Evolutionary conservation across 2,888 invertebrate genomes (phyloP).

Genomic region (Troides helena): DNA sequence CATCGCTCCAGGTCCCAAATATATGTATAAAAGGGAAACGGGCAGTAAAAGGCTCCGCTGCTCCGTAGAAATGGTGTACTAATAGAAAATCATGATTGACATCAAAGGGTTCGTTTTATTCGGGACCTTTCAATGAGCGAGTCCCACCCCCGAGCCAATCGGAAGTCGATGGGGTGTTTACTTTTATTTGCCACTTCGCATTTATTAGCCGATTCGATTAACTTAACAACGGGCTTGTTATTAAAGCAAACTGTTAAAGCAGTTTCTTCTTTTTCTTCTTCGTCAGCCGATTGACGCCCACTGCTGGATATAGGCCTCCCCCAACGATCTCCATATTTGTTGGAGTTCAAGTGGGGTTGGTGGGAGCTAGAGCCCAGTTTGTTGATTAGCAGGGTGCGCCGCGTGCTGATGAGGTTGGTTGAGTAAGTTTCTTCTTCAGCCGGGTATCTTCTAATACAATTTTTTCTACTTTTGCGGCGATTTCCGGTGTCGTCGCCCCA

Average conservation of each 20-base stretch:
- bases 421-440: too few species aligned
- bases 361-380: too few species aligned
- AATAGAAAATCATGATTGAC: slow-evolving; percentile 12
- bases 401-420: too few species aligned
- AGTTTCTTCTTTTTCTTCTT: not conserved
- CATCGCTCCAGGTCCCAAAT: not conserved
- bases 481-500: too few species aligned
- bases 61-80: slow-evolving; percentile 2
- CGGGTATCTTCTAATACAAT: too few species aligned
- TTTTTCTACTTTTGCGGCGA: too few species aligned
- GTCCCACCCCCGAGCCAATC: slow-evolving; percentile 14
- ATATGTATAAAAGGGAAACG: not conserved
- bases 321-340: too few species aligned
- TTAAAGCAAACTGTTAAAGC: not conserved
- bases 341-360: too few species aligned
- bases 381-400: too few species aligned
- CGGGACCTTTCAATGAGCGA: slow-evolving; percentile 2
- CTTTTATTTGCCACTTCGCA: slow-evolving; percentile 19
- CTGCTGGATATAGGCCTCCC: too few species aligned
- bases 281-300: too few species aligned
- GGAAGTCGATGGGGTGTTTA: slow-evolving; percentile 18
- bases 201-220: slow-evolving; percentile 16
- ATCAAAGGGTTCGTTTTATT: slow-evolving; percentile 22
- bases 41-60: not conserved
- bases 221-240: slow-evolving; percentile 8